Evolutionary conservation across 2,113 vertebrate genomes (phyloP).

Genomic region (Oryzias celebensis): DNA sequence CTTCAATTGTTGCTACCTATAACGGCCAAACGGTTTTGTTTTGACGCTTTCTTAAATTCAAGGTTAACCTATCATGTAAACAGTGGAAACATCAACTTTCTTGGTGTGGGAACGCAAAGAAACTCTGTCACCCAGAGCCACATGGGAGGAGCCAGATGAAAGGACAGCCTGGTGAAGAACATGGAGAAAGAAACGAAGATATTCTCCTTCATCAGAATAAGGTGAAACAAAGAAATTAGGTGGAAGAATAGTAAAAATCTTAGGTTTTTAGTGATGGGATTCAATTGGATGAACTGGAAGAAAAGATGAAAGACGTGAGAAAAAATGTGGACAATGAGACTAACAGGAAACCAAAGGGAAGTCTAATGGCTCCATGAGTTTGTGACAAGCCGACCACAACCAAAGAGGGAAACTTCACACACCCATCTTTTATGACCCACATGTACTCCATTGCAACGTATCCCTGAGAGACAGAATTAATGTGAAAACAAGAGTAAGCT

Average conservation of each 20-base stretch:
- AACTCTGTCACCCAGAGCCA: conserved; percentile 17
- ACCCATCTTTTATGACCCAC: conserved; percentile 33
- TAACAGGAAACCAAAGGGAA: conserved; percentile 29
- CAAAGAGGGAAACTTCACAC: conserved; percentile 8
- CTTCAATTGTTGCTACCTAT: neutral
- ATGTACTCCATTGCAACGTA: conserved; percentile 9
- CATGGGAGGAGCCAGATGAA: conserved; percentile 9
- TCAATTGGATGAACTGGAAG: conserved; percentile 30
- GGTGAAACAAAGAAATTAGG: conserved; percentile 8
- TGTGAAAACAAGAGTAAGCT: conserved; percentile 36
- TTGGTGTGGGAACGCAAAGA: conserved; percentile 60
- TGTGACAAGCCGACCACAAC: conserved; percentile 1
- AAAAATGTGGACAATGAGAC: conserved; percentile 19
- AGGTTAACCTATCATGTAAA: conserved; percentile 44
- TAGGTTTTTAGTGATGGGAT: conserved; percentile 33
- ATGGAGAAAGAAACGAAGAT: neutral
- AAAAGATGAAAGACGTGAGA: conserved; percentile 21
- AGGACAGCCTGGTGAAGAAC: conserved; percentile 18
- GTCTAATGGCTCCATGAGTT: conserved; percentile 9
- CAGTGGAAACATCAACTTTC: conserved; percentile 55
- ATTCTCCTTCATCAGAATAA: neutral
- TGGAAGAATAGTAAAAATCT: neutral
- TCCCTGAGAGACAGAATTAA: conserved; percentile 25
- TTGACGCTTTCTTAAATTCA: conserved; percentile 20
- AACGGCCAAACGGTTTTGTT: conserved; percentile 6